Evolutionary conservation across 92 coral and sea anemone species (phyloP).

Genomic region (Epizoanthus stellaris): DNA sequence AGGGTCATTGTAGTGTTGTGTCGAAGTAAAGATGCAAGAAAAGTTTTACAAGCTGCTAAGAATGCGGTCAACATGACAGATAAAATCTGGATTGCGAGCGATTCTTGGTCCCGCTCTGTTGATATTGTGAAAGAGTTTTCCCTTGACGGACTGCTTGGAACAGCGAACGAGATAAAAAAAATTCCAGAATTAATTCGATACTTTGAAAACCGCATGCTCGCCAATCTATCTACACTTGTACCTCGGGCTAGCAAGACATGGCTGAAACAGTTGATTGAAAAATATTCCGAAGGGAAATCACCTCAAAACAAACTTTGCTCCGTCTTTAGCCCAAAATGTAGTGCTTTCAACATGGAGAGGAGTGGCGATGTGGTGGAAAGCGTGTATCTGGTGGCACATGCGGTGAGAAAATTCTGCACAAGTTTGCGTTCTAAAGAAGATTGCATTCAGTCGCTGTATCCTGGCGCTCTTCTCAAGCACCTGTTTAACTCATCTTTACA

Average conservation of each 20-base stretch:
- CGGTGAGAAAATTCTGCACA: slow-evolving; percentile 40
- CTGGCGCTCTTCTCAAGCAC: slow-evolving; percentile 53
- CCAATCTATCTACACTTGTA: neutral
- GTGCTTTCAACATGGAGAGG: neutral
- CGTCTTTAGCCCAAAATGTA: neutral
- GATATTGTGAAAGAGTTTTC: slow-evolving; percentile 24
- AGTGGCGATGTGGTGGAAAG: slow-evolving; percentile 47
- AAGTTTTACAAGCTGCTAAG: slow-evolving; percentile 52
- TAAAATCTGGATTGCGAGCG: slow-evolving; percentile 79
- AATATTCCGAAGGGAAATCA: neutral
- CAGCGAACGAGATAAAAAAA: slow-evolving; percentile 36
- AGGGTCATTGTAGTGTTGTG: slow-evolving; percentile 64
- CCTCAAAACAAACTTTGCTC: neutral
- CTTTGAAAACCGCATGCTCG: neutral
- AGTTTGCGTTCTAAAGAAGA: neutral
- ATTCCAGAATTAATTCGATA: slow-evolving; percentile 47
- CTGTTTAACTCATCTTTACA: slow-evolving; percentile 55
- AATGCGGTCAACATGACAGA: slow-evolving; percentile 48
- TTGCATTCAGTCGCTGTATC: slow-evolving; percentile 31
- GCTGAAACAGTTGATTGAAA: neutral
- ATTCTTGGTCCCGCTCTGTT: slow-evolving; percentile 69
- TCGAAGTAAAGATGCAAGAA: slow-evolving; percentile 40
- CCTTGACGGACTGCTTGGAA: slow-evolving; percentile 55
- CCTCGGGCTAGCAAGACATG: neutral
- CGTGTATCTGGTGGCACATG: slow-evolving; percentile 52